Evolutionary conservation across 2,797 vertebrate species (phyloP).

Genomic region (Sarcoramphus papa): DNA sequence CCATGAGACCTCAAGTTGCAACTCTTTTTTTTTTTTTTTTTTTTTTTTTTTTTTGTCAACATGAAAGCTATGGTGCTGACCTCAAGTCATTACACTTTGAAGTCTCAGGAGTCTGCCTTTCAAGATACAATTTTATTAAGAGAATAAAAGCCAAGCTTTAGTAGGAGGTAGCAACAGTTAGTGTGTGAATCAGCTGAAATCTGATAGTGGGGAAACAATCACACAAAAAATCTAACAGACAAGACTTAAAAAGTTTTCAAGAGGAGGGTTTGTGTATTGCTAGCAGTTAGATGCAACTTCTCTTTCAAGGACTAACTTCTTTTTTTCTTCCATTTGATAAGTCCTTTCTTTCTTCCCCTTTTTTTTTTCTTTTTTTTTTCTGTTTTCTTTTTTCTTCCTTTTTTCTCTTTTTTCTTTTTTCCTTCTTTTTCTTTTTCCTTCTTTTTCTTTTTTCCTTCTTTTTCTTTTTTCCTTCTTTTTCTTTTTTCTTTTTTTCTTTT

Average conservation of each 20-base stretch:
- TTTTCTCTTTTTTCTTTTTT: too few relatives aligned
- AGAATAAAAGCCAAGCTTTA: neutral
- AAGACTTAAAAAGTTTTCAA: neutral
- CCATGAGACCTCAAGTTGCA: neutral
- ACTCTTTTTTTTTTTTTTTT: neutral
- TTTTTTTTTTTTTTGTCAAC: neutral
- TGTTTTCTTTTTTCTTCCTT: too few relatives aligned
- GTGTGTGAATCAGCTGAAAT: neutral
- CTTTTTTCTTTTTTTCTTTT: fast-evolving
- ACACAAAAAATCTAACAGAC: neutral
- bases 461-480: too few relatives aligned
- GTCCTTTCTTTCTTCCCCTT: fast-evolving
- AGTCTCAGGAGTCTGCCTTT: neutral
- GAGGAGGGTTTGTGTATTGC: neutral
- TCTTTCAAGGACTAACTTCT: neutral
- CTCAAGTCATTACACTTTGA: neutral
- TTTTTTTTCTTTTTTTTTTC: too few relatives aligned
- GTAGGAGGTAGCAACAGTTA: neutral
- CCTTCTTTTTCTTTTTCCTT: too few relatives aligned
- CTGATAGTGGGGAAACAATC: neutral
- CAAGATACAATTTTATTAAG: neutral
- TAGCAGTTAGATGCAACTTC: neutral
- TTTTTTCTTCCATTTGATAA: neutral
- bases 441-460: neutral
- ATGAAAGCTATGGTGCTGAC: neutral